Evolutionary conservation across 2,888 invertebrate genomes (phyloP), one percentile per base, ranked within the genome.

Genomic region (Xanthia icteritia): DNA sequence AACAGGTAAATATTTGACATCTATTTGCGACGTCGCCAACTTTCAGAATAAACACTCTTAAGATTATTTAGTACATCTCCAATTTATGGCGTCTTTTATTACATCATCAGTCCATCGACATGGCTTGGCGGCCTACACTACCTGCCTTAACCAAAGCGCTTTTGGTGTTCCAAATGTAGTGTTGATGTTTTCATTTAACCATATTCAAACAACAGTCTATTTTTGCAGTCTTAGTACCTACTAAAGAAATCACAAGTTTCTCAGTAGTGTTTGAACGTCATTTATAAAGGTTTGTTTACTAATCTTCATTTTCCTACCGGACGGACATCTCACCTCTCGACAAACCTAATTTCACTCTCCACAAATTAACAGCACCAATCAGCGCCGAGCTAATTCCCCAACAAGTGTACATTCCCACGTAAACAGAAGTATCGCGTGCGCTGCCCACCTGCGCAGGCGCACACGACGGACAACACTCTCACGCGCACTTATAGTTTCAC

Each of bases 361-460:
- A 64, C 80, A 78, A 69, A 83, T 84, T 64, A 83, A 83, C 64
- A 67, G 73, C 75, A 39, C 73, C 65, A 83, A 83, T 83, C 83
- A 72, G 76, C 27, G 45, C 27, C 54, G 56, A 65, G 76, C 68
- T 87, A 87, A 85, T 87, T 87, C 74, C 81, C 58, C 68, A 61
- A 79, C 87, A 84, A 84, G 74, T 80, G 77, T 85, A 73, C 27
- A 77, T 85, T 85, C 85, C 84, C 84, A 85, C 87, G 85, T 85
- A 71, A 68, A 86, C 84, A 84, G 84, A 71, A 65, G 31, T 78
- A 87, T 88, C 78, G 89, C 89, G 87, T 89, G 89, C 82, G 71
- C 70, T 66, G 72, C 75, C 82, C 87, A 87, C 87, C 89, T 88
- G 87, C 85, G 85, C 85, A 1, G 31, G 84, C 79, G 84, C 84